These are phyloP conservation scores for Nibea coibor DNA, from an alignment of 2,113 vertebrate species.

Conservation along the genomic window DNA sequence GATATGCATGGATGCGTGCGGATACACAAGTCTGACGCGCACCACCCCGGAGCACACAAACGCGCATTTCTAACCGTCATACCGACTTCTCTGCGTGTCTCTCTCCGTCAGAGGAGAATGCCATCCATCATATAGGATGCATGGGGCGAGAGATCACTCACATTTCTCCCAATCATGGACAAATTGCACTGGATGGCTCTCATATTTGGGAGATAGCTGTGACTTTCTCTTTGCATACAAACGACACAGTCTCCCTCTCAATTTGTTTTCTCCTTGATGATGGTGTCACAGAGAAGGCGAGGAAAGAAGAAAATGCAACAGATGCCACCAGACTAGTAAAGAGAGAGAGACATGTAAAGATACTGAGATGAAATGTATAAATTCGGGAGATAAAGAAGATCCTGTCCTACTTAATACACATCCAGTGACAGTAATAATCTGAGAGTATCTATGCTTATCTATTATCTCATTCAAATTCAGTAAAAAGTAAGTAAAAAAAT, in stretches of 20 bases:
- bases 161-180: conserved; percentile 59
- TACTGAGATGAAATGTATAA: neutral
- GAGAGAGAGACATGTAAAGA: conserved; percentile 2
- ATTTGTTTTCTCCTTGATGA: conserved; percentile 59
- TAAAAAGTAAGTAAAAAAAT: too few species aligned
- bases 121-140: conserved; percentile 64
- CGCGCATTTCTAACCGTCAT: conserved; percentile 7
- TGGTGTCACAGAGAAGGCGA: conserved; percentile 23
- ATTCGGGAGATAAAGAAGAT: neutral
- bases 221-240: conserved; percentile 61
- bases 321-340: conserved; percentile 3
- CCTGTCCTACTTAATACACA: neutral
- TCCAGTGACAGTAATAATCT: neutral
- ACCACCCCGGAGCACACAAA: conserved; percentile 41
- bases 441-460: neutral
- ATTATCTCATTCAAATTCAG: neutral
- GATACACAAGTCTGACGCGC: conserved; percentile 22
- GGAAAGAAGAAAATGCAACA: neutral
- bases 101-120: conserved; percentile 44
- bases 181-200: conserved; percentile 69
- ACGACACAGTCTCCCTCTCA: conserved; percentile 43
- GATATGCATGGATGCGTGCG: conserved; percentile 55
- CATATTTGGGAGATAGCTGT: conserved; percentile 55
- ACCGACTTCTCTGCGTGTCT: conserved; percentile 20
- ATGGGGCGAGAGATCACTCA: conserved; percentile 58